Evolutionary conservation across 2,113 vertebrate genomes (phyloP).

Genomic region (Spilogale gracilis): DNA sequence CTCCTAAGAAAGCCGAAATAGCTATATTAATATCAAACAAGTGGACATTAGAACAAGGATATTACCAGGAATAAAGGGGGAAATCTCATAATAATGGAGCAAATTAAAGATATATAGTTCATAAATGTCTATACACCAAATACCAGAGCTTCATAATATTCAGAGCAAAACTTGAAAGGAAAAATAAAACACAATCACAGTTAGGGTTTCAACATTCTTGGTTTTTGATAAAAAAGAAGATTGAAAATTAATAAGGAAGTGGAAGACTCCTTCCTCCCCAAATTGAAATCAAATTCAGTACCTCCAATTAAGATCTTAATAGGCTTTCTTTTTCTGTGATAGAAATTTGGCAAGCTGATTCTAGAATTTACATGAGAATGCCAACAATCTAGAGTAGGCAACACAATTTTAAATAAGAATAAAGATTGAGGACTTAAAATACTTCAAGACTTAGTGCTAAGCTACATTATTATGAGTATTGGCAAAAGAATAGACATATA

Average conservation of each 20-base stretch:
- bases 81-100: neutral
- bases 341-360: neutral
- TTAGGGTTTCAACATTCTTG: neutral
- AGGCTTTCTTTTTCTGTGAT: neutral
- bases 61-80: neutral
- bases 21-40: neutral
- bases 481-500: neutral
- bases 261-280: neutral
- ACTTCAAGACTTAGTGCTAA: neutral
- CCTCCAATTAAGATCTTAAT: neutral
- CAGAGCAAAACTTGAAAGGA: neutral
- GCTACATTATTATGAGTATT: neutral
- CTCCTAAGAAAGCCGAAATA: neutral
- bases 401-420: neutral
- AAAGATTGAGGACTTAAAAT: neutral
- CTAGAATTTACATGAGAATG: neutral
- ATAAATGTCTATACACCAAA: neutral
- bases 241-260: neutral
- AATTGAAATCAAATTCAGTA: neutral
- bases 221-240: neutral
- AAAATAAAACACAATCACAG: neutral
- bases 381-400: neutral
- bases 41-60: neutral
- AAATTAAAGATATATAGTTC: neutral
- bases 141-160: neutral